Conservation (phyloP, 2,797 vertebrate genomes). For the Caiman crocodilus region DNA sequence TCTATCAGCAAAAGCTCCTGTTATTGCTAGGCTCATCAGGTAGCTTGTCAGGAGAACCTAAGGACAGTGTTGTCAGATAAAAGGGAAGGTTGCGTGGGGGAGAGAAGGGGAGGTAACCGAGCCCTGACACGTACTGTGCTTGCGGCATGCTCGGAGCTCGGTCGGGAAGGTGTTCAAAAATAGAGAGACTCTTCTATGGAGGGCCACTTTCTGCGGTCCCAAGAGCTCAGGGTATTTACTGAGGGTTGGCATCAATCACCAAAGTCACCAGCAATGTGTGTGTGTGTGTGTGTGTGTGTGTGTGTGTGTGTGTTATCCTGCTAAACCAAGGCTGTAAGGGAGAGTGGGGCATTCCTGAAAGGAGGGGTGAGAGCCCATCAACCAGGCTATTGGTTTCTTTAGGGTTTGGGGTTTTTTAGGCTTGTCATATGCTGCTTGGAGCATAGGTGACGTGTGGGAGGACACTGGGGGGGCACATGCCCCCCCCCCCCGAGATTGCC, state of each 20-base stretch:
- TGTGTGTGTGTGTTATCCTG: conserved; percentile 32
- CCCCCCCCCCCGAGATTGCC: too few species aligned
- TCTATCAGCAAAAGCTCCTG: conserved; percentile 52
- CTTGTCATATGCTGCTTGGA: conserved; percentile 23
- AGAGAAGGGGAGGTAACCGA: not conserved
- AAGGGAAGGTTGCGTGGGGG: not conserved
- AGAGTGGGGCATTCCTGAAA: not conserved
- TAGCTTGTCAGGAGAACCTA: conserved; percentile 41
- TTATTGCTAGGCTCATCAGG: conserved; percentile 54
- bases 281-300: conserved; percentile 56
- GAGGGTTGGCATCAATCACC: not conserved
- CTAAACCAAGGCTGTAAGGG: not conserved
- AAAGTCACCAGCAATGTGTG: not conserved
- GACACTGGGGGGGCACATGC: too few species aligned
- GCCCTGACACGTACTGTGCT: not conserved
- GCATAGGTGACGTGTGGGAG: too few species aligned
- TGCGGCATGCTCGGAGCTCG: not conserved
- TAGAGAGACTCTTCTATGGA: not conserved
- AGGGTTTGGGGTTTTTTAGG: not conserved
- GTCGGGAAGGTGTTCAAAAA: not conserved
- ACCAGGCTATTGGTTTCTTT: not conserved
- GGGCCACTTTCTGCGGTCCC: conserved; percentile 16
- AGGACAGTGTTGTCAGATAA: conserved; percentile 27
- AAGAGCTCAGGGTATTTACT: conserved; percentile 4
- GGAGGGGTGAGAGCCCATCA: not conserved